Conservation (phyloP, 2,113 vertebrate genomes). For the Menura novaehollandiae region DNA sequence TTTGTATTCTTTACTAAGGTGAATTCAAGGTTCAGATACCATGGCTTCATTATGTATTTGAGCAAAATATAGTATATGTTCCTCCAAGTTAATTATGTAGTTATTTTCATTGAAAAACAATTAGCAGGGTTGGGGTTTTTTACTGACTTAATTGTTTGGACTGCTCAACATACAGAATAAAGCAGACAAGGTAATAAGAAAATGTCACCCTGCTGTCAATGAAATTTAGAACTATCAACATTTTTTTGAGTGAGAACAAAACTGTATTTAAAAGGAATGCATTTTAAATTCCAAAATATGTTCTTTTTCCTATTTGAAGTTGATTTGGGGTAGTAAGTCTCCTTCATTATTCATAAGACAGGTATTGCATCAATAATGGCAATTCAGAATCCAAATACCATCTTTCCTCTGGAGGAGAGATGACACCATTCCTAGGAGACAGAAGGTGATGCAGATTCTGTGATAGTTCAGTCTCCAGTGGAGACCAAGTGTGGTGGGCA, state of each 20-base stretch:
- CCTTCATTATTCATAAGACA: not conserved
- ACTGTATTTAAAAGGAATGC: not conserved
- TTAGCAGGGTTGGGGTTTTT: not conserved
- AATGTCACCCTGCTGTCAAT: not conserved
- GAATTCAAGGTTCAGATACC: not conserved
- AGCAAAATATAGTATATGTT: not conserved
- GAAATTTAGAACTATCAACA: not conserved
- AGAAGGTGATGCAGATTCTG: not conserved
- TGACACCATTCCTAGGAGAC: not conserved
- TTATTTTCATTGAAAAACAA: not conserved
- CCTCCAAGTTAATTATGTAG: not conserved
- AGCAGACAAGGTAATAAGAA: not conserved
- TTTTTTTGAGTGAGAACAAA: not conserved
- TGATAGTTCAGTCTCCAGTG: not conserved
- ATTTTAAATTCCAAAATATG: not conserved
- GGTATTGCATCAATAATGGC: not conserved
- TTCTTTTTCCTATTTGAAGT: not conserved
- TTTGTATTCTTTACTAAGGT: not conserved
- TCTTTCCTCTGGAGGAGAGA: not conserved
- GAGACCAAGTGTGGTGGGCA: not conserved
- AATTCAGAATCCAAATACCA: not conserved
- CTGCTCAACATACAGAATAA: not conserved
- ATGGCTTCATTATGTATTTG: not conserved
- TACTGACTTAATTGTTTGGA: not conserved
- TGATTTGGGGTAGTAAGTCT: not conserved